Conservation (phyloP, 1,140 invertebrate species). For the Platyscapa corneri region DNA sequence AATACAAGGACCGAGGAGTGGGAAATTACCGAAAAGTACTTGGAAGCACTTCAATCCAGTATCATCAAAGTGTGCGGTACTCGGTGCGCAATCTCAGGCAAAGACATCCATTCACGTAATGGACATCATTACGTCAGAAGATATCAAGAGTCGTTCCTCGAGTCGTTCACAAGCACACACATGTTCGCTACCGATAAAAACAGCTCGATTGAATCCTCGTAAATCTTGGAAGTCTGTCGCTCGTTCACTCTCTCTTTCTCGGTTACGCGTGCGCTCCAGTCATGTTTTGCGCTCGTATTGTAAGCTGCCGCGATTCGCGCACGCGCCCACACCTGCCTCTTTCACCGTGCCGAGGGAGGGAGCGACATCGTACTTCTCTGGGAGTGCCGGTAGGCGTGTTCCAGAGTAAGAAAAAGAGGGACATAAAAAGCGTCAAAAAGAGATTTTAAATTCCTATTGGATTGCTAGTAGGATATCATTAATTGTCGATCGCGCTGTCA, state of each 20-base stretch:
- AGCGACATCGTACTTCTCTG: not conserved
- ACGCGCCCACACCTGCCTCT: conserved; percentile 36
- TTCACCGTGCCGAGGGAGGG: not conserved
- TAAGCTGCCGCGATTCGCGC: not conserved
- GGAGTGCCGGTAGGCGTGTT: conserved; percentile 43
- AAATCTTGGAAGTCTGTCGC: not conserved
- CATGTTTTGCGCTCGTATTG: not conserved
- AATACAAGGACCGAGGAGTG: not conserved
- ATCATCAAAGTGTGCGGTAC: not conserved
- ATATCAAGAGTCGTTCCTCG: not conserved
- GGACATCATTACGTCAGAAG: not conserved
- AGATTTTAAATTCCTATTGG: conserved; percentile 9
- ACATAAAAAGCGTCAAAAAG: not conserved
- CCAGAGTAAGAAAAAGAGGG: not conserved
- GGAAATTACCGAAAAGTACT: not conserved
- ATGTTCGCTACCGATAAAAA: not conserved
- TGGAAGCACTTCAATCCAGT: not conserved
- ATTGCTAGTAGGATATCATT: not conserved
- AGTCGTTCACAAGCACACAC: too few relatives aligned
- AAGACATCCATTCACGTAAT: not conserved
- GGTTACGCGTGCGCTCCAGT: not conserved
- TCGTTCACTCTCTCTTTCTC: not conserved
- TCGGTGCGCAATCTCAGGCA: not conserved
- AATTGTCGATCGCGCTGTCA: not conserved
- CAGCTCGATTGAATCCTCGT: not conserved